Evolutionary conservation across 2,113 vertebrate species (phyloP).

Genomic region (Riparia riparia): DNA sequence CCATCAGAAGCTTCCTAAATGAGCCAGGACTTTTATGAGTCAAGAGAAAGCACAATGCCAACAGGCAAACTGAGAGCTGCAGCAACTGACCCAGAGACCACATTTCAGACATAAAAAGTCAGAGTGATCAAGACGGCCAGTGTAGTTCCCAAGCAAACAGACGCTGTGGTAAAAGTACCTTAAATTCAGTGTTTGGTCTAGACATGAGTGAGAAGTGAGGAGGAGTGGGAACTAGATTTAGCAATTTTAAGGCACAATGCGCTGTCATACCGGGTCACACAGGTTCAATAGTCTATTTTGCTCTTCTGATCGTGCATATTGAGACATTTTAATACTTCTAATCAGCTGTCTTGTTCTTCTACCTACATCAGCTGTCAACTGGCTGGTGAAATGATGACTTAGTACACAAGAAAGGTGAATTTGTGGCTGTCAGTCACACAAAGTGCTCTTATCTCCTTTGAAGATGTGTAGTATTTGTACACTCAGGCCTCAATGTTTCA

Average conservation of each 20-base stretch:
- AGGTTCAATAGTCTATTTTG: not conserved
- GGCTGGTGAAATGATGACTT: not conserved
- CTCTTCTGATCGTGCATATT: slow-evolving; percentile 4
- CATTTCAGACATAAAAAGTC: slow-evolving; percentile 69
- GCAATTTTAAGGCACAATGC: slow-evolving; percentile 54
- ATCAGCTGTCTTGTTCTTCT: not conserved
- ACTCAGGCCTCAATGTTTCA: not conserved
- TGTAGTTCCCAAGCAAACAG: slow-evolving; percentile 56
- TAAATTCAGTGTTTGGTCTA: slow-evolving; percentile 63
- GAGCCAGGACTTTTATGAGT: slow-evolving; percentile 70
- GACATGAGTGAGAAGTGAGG: slow-evolving; percentile 71
- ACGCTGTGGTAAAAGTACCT: slow-evolving; percentile 48
- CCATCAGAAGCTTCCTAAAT: slow-evolving; percentile 38
- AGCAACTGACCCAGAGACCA: slow-evolving; percentile 65
- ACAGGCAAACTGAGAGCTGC: slow-evolving; percentile 51
- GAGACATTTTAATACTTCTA: slow-evolving; percentile 5
- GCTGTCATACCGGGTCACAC: slow-evolving; percentile 25
- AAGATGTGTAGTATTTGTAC: not conserved
- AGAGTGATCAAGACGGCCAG: slow-evolving; percentile 46
- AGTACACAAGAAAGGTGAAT: not conserved
- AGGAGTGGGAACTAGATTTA: slow-evolving; percentile 68
- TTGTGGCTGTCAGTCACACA: not conserved
- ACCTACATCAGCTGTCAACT: not conserved
- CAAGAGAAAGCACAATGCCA: slow-evolving; percentile 69
- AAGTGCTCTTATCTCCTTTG: not conserved